phyloP scores from a whole-genome alignment of 2,797 vertebrate species.

The Sebastes paucispinis region DNA sequence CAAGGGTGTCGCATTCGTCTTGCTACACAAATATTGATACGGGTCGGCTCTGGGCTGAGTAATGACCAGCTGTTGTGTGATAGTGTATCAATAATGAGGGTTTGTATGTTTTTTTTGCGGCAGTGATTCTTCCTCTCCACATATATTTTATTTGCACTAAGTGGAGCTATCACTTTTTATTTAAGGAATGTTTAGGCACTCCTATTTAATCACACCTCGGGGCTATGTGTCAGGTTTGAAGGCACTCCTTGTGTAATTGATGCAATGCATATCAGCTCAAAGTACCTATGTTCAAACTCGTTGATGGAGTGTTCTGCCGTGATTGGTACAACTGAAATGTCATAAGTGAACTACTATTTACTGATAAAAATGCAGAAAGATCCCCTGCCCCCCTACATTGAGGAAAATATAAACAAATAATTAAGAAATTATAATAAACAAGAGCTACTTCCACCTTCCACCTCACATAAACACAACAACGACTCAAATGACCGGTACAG shows the following conservation, averaged over 20 bases:
- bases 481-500: not conserved
- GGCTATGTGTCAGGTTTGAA: slow-evolving; percentile 15
- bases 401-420: not conserved
- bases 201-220: slow-evolving; percentile 29
- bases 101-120: slow-evolving; percentile 3
- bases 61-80: slow-evolving; percentile 37
- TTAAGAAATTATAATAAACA: not conserved
- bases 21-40: slow-evolving; percentile 50
- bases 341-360: not conserved
- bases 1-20: slow-evolving; percentile 33
- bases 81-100: slow-evolving; percentile 22
- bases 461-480: not conserved
- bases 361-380: not conserved
- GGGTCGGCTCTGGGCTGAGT: slow-evolving; percentile 15
- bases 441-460: not conserved
- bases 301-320: slow-evolving; percentile 10
- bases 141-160: not conserved
- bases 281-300: slow-evolving; percentile 34
- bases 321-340: not conserved
- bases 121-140: not conserved
- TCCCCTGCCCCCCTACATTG: not conserved
- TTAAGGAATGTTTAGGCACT: slow-evolving; percentile 20
- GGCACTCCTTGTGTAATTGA: slow-evolving; percentile 35
- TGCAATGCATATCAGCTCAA: slow-evolving; percentile 14
- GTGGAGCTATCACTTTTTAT: slow-evolving; percentile 12